A percentile compares a stretch with the other conserved stretches of the same genome.
Evolutionary conservation across 2,888 invertebrate species (phyloP).

Genomic region (Crossocerus cetratus): DNA sequence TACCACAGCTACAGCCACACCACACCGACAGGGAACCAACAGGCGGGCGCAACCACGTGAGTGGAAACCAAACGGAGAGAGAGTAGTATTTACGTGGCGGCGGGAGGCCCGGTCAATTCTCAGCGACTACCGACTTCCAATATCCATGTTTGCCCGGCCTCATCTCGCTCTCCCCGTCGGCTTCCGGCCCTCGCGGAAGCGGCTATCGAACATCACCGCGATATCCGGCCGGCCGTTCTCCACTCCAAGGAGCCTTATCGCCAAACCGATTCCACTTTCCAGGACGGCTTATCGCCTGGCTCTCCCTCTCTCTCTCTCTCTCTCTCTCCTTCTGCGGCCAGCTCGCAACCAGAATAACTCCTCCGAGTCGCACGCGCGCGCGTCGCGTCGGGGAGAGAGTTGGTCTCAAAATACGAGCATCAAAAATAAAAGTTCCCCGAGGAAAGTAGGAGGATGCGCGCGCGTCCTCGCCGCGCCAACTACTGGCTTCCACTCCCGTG

Average conservation of each 20-base stretch:
- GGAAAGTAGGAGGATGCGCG: background rate
- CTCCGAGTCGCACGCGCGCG: too few species aligned
- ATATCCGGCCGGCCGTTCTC: background rate
- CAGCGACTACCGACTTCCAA: background rate
- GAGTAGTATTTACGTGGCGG: background rate
- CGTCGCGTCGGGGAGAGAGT: too few species aligned
- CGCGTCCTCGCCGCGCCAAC: background rate
- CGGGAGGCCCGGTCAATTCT: background rate
- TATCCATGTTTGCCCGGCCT: background rate
- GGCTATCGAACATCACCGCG: background rate
- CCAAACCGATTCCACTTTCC: too few species aligned
- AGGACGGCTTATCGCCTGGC: too few species aligned
- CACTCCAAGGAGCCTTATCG: too few species aligned
- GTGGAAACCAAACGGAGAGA: background rate
- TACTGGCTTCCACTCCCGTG: background rate
- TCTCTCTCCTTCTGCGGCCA: too few species aligned
- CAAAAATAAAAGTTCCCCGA: slow-evolving; percentile 4
- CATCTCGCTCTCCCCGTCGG: background rate
- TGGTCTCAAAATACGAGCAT: background rate
- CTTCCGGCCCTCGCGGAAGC: background rate
- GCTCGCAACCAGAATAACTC: too few species aligned
- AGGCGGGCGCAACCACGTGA: background rate
- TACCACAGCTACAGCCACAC: slow-evolving; percentile 18
- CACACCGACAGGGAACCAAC: slow-evolving; percentile 16
- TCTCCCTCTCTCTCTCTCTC: too few species aligned